A percentile compares a stretch with the other conserved stretches of the same genome.
Conservation (phyloP, 2,888 invertebrate species). For the Cephus spinipes region DNA sequence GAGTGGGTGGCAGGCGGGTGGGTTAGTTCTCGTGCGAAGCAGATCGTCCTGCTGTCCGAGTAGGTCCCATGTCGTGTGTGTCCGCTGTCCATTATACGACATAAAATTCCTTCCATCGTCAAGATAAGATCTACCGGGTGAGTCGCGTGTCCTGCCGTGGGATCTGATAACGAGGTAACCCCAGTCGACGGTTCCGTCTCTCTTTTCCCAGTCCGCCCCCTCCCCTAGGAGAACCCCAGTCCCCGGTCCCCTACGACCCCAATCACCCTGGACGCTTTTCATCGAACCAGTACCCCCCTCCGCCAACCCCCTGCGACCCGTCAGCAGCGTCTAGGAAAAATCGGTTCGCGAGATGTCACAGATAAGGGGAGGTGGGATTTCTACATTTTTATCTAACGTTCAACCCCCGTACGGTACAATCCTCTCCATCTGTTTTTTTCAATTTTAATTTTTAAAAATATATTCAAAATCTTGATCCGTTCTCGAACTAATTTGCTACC, state of each 20-base stretch:
- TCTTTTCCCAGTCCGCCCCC: slow-evolving; percentile 28
- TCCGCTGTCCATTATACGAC: slow-evolving; percentile 60
- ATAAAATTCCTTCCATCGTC: slow-evolving; percentile 63
- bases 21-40: slow-evolving; percentile 27
- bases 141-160: slow-evolving; percentile 63
- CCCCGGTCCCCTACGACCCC: slow-evolving; percentile 48
- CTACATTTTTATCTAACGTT: background rate
- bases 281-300: background rate
- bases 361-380: background rate
- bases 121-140: slow-evolving; percentile 58
- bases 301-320: background rate
- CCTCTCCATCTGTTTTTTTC: too few relatives aligned
- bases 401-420: background rate
- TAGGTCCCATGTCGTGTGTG: slow-evolving; percentile 34
- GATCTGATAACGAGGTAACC: slow-evolving; percentile 61
- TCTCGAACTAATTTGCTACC: background rate
- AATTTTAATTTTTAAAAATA: too few relatives aligned
- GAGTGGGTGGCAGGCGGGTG: background rate
- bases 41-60: slow-evolving; percentile 31
- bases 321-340: background rate
- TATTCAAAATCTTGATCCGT: background rate
- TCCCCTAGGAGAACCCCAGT: slow-evolving; percentile 12
- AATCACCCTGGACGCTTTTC: slow-evolving; percentile 38
- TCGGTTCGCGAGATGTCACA: background rate
- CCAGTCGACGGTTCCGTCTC: slow-evolving; percentile 42